Evolutionary conservation across 2,888 invertebrate genomes (phyloP), one percentile per base, ranked within the genome.

Genomic region (Acheta domesticus): DNA sequence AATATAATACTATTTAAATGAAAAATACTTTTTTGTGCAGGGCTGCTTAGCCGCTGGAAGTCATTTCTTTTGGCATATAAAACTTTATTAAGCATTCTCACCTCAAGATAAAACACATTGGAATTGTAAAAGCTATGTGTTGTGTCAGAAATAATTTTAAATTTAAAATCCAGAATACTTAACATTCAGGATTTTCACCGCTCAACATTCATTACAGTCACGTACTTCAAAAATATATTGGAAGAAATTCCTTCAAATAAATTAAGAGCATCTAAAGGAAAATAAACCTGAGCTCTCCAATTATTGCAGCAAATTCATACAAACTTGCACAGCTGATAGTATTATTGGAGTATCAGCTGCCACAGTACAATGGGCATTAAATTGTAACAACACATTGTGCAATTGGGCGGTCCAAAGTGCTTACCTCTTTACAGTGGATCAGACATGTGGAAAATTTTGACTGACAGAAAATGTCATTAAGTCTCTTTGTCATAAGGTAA

Each of bases 401-500:
- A 62, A 62, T 36, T 62, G 62, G 62, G 62, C 62, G 62, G 62
- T 62, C n/a, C 62, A 62, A n/a, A 19, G 62, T 62, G 62, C 62
- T 62, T 62, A 62, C 62, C 62, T 62, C 62, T n/a, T 62, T 62
- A 62, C 62, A 62, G n/a, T 62, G 62, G 62, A n/a, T 62, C 62
- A 19, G 62, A 62, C 62, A 62, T 19, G 62, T 14, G 62, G 14
- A 62, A 62, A 62, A 62, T 14, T 19, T 19, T 19, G n/a, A 14
- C 62, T 62, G 12, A 62, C 62, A 62, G 62, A 62, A 62, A 62
- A 36, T 36, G 36, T 36, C 36, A 36, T 36, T 36, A 36, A 19
- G 62, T 62, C 62, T 62, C 62, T 62, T 62, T 62, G 62, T 62
- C 62, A n/a, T 62, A 62, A 62, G n/a, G n/a, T 62, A n/a, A 19